These are phyloP conservation scores for Drosophila repleta DNA, from an alignment of 1,140 invertebrate species.

Conservation along the genomic window DNA sequence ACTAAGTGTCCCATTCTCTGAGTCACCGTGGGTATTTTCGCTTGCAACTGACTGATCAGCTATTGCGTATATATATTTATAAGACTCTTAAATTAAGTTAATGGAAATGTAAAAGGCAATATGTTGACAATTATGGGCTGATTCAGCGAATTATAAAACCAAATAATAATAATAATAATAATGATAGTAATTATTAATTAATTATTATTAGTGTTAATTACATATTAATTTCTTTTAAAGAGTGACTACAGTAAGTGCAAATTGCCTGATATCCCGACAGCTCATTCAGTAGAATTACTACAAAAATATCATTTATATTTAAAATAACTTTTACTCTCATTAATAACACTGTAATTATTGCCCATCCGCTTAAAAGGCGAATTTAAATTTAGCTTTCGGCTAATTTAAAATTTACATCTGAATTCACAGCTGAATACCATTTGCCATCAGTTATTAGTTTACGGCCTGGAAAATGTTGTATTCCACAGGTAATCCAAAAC, in stretches of 20 bases:
- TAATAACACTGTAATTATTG: background rate
- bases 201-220: too few species aligned
- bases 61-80: too few species aligned
- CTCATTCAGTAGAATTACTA: background rate
- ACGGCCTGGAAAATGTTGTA: background rate
- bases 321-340: background rate
- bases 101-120: too few species aligned
- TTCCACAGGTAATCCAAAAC: background rate
- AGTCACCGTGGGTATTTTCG: constrained; percentile 4
- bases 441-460: constrained; percentile 12
- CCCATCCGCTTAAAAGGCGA: background rate
- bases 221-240: too few species aligned
- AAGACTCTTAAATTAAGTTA: too few species aligned
- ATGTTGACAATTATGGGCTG: too few species aligned
- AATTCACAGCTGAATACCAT: constrained; percentile 1
- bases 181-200: too few species aligned
- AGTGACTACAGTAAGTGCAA: too few species aligned
- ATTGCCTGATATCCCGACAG: too few species aligned
- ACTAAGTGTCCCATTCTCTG: background rate
- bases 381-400: background rate
- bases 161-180: too few species aligned
- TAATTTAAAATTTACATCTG: background rate
- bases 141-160: too few species aligned
- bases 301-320: background rate
- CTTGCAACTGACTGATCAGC: too few species aligned